Base-by-base conservation (phyloP, 2,113 vertebrate species). In the Holacanthus passer region DNA sequence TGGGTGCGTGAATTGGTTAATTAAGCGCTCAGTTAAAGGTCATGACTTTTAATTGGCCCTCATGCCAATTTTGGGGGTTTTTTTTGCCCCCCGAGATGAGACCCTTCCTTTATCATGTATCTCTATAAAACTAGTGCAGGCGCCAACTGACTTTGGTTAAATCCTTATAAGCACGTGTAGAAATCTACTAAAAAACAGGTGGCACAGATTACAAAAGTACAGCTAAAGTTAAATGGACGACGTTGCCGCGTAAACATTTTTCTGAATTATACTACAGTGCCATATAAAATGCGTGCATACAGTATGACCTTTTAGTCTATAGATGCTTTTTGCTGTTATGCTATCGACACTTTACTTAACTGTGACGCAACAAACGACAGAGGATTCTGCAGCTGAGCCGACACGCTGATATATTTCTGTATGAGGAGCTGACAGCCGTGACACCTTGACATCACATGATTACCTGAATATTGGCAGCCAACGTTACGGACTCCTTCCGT, bases 391-490 rank as follows among this genome's bases (percentile, higher is more conserved):
- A 17, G n/a, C 37, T n/a, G 73, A 65, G 70, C 39, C 68, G 60
- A 67, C 27, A 59, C 6, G 19, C n/a, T 45, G 31, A 63, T 69
- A 56, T 43, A 22, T n/a, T 31, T 60, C 32, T 29, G 14, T 79
- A 19, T 19, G 20, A 62, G 20, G 11, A 55, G 64, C 32, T 35
- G 45, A 56, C 73, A 53, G 72, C 69, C 13, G 64, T 59, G 77
- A 80, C 47, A 74, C 50, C 2, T 41, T 72, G 59, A 66, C 60
- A 67, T 14, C 12, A 20, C 20, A 4, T 59, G 48, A 68, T 71
- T 75, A 71, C 73, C 70, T 66, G 37, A 67, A 66, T 56, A 80
- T 41, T 37, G 78, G 43, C 59, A 71, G 53, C 35, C 35, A 55
- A 24, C 62, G 24, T 72, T 9, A 39, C 2, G 19, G 47, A 31